phyloP scores from a whole-genome alignment of 2,888 invertebrate genomes.

The Epinotia demarniana region DNA sequence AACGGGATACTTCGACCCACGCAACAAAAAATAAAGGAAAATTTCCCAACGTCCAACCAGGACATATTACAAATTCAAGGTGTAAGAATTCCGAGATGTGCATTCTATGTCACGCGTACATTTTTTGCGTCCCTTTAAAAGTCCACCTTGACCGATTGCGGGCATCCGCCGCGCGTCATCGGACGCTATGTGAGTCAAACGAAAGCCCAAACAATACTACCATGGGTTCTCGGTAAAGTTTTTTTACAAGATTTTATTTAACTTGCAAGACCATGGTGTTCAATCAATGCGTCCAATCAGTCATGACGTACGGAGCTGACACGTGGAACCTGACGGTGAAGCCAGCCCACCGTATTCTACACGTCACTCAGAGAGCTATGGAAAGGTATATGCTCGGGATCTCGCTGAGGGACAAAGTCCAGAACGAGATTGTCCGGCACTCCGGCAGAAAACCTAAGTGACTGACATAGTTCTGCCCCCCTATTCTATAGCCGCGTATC shows the following conservation, averaged over 20 bases:
- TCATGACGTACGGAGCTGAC: too few species aligned
- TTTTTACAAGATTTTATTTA: neutral
- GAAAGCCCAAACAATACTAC: conserved; percentile 71
- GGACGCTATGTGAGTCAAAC: conserved; percentile 67
- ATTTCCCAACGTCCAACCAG: conserved; percentile 1
- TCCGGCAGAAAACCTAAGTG: too few species aligned
- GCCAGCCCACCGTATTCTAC: too few species aligned
- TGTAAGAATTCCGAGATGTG: conserved; percentile 25
- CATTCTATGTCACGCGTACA: conserved; percentile 32
- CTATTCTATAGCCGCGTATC: too few species aligned
- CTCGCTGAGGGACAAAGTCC: too few species aligned
- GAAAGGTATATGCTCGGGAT: too few species aligned
- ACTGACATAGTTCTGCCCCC: too few species aligned
- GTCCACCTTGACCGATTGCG: conserved; percentile 75
- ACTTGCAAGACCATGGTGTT: too few species aligned
- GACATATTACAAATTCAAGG: conserved; percentile 22
- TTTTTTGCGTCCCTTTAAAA: conserved; percentile 45
- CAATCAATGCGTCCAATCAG: too few species aligned
- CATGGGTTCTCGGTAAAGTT: conserved; percentile 40
- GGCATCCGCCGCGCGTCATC: conserved; percentile 70
- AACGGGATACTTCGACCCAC: neutral
- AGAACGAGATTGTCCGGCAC: too few species aligned
- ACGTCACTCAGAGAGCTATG: too few species aligned
- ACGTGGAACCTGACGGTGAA: too few species aligned
- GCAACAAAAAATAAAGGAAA: conserved; percentile 2